A percentile compares a stretch with the other conserved stretches of the same genome.
phyloP scores from a whole-genome alignment of 2,888 invertebrate species.

The Trimorus sp. region DNA sequence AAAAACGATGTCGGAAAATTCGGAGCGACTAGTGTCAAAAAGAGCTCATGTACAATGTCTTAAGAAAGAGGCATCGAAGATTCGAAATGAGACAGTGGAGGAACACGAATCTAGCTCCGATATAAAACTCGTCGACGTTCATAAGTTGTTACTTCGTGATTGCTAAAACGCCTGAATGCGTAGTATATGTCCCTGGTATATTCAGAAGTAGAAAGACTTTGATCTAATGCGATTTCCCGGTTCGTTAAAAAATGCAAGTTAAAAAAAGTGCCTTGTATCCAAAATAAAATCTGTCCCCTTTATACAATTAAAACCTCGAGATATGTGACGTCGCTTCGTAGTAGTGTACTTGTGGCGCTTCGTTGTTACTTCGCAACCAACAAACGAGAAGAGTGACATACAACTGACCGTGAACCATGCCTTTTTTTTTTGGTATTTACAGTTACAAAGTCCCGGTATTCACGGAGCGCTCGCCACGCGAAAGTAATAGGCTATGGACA shows the following conservation, averaged over 20 bases:
- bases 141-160: too few species aligned
- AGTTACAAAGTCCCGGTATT: conserved; percentile 45
- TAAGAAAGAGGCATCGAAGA: too few species aligned
- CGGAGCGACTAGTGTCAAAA: too few species aligned
- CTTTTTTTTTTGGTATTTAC: conserved; percentile 38
- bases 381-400: conserved; percentile 37
- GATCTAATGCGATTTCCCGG: conserved; percentile 36
- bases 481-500: conserved; percentile 15
- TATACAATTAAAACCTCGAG: conserved; percentile 46
- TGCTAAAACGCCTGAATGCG: too few species aligned
- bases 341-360: conserved; percentile 34
- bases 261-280: conserved; percentile 49
- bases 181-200: neutral
- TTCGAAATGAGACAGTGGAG: too few species aligned
- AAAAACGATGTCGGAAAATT: too few species aligned
- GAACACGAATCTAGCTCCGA: too few species aligned
- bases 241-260: conserved; percentile 49
- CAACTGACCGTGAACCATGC: conserved; percentile 19
- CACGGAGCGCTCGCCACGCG: conserved; percentile 36
- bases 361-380: conserved; percentile 6
- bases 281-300: conserved; percentile 54
- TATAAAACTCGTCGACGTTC: too few species aligned
- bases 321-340: neutral
- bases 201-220: conserved; percentile 56
- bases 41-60: too few species aligned